A percentile compares a stretch with the other conserved stretches of the same genome.
These are phyloP conservation scores for Falco peregrinus DNA, from an alignment of 2,797 vertebrate genomes.

Conservation along the genomic window DNA sequence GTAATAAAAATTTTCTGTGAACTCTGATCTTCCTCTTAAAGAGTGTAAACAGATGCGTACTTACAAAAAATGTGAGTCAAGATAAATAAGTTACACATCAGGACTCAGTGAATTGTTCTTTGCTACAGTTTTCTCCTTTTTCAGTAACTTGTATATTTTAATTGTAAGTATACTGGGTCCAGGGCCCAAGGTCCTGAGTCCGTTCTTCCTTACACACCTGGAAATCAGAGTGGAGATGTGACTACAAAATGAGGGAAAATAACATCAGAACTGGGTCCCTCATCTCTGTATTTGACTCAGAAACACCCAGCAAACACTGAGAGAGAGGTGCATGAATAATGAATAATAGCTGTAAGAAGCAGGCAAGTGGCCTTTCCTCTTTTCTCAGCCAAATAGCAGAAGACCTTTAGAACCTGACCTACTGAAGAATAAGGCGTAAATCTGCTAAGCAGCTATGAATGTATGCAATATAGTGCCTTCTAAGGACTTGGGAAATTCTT, in stretches of 20 bases:
- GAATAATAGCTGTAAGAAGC: background rate
- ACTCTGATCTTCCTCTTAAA: constrained; percentile 13
- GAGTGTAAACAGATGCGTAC: background rate
- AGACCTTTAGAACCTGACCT: constrained; percentile 57
- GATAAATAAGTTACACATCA: background rate
- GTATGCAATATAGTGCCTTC: constrained; percentile 52
- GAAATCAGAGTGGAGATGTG: background rate
- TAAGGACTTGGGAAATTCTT: constrained; percentile 70
- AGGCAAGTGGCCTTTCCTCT: background rate
- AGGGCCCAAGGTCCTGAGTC: background rate
- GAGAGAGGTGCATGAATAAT: background rate
- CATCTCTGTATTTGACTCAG: background rate
- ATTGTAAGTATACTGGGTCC: background rate
- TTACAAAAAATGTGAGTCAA: constrained; percentile 11
- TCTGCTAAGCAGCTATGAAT: constrained; percentile 52
- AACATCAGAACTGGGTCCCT: background rate
- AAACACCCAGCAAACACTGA: background rate
- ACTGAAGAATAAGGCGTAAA: constrained; percentile 47
- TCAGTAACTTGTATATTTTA: background rate
- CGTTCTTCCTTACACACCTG: background rate
- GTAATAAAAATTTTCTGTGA: constrained; percentile 40
- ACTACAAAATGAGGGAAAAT: background rate
- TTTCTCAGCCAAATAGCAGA: background rate
- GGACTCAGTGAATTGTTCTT: background rate
- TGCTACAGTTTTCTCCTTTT: background rate